phyloP scores from a whole-genome alignment of 2,888 invertebrate genomes.

The Sphinx pinastri region DNA sequence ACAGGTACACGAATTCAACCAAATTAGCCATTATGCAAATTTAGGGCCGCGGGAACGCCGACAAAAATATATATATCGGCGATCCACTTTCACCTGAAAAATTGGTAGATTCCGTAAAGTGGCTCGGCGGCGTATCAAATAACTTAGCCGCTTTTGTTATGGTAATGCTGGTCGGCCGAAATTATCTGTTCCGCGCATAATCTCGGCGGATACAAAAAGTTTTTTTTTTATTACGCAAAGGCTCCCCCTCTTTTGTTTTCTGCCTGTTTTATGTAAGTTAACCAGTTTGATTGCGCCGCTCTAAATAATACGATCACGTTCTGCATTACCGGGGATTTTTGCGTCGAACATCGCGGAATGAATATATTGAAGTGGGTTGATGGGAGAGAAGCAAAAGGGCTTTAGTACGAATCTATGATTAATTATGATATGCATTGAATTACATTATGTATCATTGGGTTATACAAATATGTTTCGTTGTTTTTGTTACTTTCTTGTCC shows the following conservation, averaged over 20 bases:
- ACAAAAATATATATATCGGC: constrained; percentile 53
- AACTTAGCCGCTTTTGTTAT: constrained; percentile 77
- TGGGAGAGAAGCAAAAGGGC: background rate
- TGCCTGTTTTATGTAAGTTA: constrained; percentile 30
- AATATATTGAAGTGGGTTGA: background rate
- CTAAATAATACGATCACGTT: constrained; percentile 23
- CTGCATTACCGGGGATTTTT: constrained; percentile 12
- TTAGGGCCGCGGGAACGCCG: constrained; percentile 32
- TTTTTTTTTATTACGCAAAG: constrained; percentile 17
- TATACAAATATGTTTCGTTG: too few relatives aligned
- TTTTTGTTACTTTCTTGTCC: too few relatives aligned
- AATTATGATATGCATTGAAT: background rate
- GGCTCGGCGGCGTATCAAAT: constrained; percentile 67
- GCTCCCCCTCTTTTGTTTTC: constrained; percentile 4
- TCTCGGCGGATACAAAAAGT: constrained; percentile 57
- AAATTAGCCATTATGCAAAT: constrained; percentile 63
- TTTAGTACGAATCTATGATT: background rate
- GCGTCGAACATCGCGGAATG: background rate
- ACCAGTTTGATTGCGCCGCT: constrained; percentile 34
- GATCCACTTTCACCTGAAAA: constrained; percentile 67
- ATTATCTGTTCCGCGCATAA: constrained; percentile 69
- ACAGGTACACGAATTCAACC: constrained; percentile 49
- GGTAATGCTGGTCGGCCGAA: constrained; percentile 66
- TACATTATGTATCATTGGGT: too few relatives aligned
- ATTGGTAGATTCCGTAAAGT: constrained; percentile 58